A percentile compares a stretch with the other conserved stretches of the same genome.
Evolutionary conservation across 2,888 invertebrate species (phyloP).

Genomic region (Ligdia adustata): DNA sequence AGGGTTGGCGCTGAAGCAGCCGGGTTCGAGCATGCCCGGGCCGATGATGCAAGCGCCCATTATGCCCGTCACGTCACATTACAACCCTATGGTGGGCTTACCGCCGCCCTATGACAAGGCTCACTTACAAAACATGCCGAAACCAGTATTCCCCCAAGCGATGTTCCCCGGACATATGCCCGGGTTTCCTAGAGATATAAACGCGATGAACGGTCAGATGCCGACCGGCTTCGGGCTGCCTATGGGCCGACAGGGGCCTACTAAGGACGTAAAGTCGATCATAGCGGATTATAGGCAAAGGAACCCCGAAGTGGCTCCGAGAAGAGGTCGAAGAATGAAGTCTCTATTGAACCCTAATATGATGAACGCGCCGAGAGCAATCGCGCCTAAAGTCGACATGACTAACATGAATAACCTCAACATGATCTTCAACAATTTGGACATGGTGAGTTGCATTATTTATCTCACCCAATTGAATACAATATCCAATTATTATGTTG

Average conservation of each 20-base stretch:
- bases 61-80: slow-evolving; percentile 69
- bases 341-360: slow-evolving; percentile 76
- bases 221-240: slow-evolving; percentile 77
- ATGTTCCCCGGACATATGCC: slow-evolving; percentile 71
- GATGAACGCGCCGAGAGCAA: slow-evolving; percentile 70
- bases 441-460: slow-evolving; percentile 67
- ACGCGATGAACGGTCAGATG: slow-evolving; percentile 84
- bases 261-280: slow-evolving; percentile 92
- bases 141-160: slow-evolving; percentile 68
- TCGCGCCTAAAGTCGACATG: slow-evolving; percentile 73
- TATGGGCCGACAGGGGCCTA: slow-evolving; percentile 89
- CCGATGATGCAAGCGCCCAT: slow-evolving; percentile 67
- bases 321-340: slow-evolving; percentile 86
- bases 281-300: slow-evolving; percentile 91
- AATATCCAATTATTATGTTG: not conserved
- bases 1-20: slow-evolving; percentile 70
- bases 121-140: slow-evolving; percentile 71
- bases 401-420: slow-evolving; percentile 62
- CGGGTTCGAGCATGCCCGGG: slow-evolving; percentile 52
- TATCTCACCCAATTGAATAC: too few species aligned
- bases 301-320: slow-evolving; percentile 89
- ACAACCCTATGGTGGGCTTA: slow-evolving; percentile 69
- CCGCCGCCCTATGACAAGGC: slow-evolving; percentile 78
- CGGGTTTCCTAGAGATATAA: slow-evolving; percentile 76
- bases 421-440: slow-evolving; percentile 78